A percentile compares a stretch with the other conserved stretches of the same genome.
These are phyloP conservation scores for Hestina assimilis DNA, from an alignment of 1,140 invertebrate species.

Conservation along the genomic window DNA sequence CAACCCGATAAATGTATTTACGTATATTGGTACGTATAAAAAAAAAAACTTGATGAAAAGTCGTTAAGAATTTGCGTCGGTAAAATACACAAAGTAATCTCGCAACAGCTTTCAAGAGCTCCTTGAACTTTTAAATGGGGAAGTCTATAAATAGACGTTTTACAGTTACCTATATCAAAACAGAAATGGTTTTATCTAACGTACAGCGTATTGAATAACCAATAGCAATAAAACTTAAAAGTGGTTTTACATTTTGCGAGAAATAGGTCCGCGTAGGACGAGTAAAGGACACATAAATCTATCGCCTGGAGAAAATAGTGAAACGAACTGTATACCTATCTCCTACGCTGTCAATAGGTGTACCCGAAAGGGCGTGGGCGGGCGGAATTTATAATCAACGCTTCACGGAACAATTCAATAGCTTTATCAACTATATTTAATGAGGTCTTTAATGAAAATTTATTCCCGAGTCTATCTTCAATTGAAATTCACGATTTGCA, in stretches of 20 bases:
- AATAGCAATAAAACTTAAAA: conserved; percentile 12
- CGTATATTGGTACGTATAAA: too few relatives aligned
- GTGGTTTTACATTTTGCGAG: conserved; percentile 12
- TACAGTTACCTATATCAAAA: conserved; percentile 2
- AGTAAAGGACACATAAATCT: conserved; percentile 56
- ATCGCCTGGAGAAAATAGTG: conserved; percentile 58
- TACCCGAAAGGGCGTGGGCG: conserved; percentile 52
- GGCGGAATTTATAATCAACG: conserved; percentile 39
- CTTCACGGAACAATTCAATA: conserved; percentile 25
- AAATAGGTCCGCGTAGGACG: conserved; percentile 39
- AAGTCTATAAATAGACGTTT: conserved; percentile 1
- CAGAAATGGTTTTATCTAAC: conserved; percentile 8
- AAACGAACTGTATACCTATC: conserved; percentile 40
- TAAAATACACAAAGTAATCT: not conserved
- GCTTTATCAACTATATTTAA: conserved; percentile 15
- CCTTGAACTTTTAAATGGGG: not conserved
- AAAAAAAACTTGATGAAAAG: too few relatives aligned
- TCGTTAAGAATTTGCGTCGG: not conserved
- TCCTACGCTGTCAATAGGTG: conserved; percentile 34
- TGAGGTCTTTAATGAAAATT: conserved; percentile 29
- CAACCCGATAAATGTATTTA: too few relatives aligned
- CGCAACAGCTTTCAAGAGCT: not conserved
- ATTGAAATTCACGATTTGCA: too few relatives aligned
- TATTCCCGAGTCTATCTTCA: not conserved
- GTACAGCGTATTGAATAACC: conserved; percentile 4